These are phyloP conservation scores for Aplidium turbinatum DNA, from an alignment of 23 tunicate genomes.

Conservation along the genomic window DNA sequence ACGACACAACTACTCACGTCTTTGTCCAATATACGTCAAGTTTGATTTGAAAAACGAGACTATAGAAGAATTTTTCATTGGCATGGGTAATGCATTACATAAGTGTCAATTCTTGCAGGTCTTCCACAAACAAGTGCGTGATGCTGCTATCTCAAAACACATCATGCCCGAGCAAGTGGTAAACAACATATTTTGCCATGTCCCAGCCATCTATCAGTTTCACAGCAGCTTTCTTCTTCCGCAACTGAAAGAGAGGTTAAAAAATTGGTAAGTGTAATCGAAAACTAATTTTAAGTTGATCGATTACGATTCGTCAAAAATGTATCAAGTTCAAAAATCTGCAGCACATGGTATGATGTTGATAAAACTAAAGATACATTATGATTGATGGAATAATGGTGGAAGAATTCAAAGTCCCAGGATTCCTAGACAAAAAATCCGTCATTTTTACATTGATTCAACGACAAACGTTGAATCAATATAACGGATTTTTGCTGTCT, in stretches of 20 bases:
- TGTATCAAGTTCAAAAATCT: no score
- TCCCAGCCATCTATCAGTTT: slow-evolving; percentile 82
- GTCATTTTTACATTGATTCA: no score
- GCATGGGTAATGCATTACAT: no score
- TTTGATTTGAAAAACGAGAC: no score
- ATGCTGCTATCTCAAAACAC: slow-evolving; percentile 52
- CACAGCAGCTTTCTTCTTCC: slow-evolving; percentile 81
- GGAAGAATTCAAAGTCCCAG: not conserved
- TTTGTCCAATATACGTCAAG: no score
- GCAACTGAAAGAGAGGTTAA: slow-evolving; percentile 65
- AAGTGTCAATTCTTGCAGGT: slow-evolving; percentile 59
- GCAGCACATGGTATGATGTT: not conserved
- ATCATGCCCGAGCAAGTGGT: slow-evolving; percentile 70
- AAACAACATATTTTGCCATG: slow-evolving; percentile 82
- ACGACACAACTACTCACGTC: no score
- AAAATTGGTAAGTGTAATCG: slow-evolving; percentile 65
- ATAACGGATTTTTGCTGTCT: no score
- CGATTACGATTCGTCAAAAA: no score
- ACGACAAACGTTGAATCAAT: no score
- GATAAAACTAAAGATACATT: not conserved
- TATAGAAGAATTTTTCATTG: no score
- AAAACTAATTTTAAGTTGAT: no score
- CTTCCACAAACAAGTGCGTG: slow-evolving; percentile 75
- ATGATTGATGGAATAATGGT: no score
- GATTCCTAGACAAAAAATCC: not conserved